phyloP scores from a whole-genome alignment of 2,113 vertebrate species.

The Xyliphius kryptos region DNA sequence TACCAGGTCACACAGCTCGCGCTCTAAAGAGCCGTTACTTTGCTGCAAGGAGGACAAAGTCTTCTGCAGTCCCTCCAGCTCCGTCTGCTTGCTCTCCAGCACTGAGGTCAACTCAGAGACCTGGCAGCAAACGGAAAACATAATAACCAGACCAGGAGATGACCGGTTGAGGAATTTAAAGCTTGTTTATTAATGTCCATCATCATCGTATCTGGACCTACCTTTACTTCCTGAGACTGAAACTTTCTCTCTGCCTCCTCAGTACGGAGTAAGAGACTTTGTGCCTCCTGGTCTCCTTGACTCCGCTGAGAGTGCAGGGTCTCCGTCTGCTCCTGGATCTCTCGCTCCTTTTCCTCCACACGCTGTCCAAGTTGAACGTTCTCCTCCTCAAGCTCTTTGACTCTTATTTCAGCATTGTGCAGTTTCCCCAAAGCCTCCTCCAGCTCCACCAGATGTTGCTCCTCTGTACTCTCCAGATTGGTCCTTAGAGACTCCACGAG shows the following conservation, averaged over 20 bases:
- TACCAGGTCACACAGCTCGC: conserved; percentile 79
- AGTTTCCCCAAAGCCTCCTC: conserved; percentile 89
- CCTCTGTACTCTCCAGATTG: conserved; percentile 78
- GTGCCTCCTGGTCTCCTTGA: conserved; percentile 77
- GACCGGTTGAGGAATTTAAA: conserved; percentile 1
- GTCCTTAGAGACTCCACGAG: conserved; percentile 71
- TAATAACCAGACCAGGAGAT: conserved; percentile 11
- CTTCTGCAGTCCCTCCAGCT: conserved; percentile 71
- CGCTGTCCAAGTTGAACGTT: conserved; percentile 65
- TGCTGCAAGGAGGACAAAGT: conserved; percentile 68
- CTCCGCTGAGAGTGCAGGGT: conserved; percentile 68
- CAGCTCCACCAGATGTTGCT: conserved; percentile 96
- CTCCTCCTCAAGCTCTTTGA: conserved; percentile 83
- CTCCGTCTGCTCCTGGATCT: conserved; percentile 72
- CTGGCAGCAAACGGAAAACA: conserved; percentile 53
- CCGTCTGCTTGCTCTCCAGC: conserved; percentile 73
- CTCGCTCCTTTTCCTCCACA: conserved; percentile 59
- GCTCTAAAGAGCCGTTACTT: conserved; percentile 73
- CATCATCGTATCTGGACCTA: conserved; percentile 55
- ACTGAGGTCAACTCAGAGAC: conserved; percentile 71
- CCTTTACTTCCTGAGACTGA: conserved; percentile 72
- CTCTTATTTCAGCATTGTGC: conserved; percentile 79
- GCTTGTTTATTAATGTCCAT: no score
- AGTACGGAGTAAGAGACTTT: conserved; percentile 70
- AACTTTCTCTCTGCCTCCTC: conserved; percentile 70